Evolutionary conservation across 2,888 invertebrate genomes (phyloP).

Genomic region (Gibbula magus): DNA sequence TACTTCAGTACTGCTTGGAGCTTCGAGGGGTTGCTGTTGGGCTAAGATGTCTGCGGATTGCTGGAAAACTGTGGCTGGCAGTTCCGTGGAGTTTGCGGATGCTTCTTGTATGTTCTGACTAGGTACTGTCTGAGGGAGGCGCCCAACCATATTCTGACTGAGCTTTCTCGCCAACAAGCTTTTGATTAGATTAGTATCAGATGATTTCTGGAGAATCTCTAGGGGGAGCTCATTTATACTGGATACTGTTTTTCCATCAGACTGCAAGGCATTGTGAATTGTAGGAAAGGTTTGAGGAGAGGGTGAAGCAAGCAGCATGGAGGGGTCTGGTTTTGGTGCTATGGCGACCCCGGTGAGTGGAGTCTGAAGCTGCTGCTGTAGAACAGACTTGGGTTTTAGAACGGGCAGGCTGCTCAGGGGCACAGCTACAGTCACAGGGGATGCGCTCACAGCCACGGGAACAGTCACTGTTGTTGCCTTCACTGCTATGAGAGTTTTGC

Average conservation of each 20-base stretch:
- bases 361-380: constrained; percentile 31
- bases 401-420: not conserved
- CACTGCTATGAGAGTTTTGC: not conserved
- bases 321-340: not conserved
- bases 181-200: constrained; percentile 88
- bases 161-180: constrained; percentile 93
- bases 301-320: not conserved
- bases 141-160: constrained; percentile 41
- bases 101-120: constrained; percentile 20
- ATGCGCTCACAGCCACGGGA: constrained; percentile 18
- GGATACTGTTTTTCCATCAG: constrained; percentile 27
- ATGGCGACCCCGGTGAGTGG: constrained; percentile 18
- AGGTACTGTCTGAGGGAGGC: not conserved
- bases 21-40: constrained; percentile 21
- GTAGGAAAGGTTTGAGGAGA: constrained; percentile 44
- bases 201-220: constrained; percentile 17
- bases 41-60: not conserved
- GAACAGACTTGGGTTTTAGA: constrained; percentile 34
- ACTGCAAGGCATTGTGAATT: constrained; percentile 53
- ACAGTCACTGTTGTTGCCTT: not conserved
- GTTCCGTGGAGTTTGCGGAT: not conserved
- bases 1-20: constrained; percentile 3
- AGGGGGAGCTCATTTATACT: not conserved
- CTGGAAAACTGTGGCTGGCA: too few species aligned
- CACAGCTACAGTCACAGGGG: constrained; percentile 26